Base-by-base conservation (phyloP, 2,797 vertebrate genomes). In the Brachyrhaphis roseni region DNA sequence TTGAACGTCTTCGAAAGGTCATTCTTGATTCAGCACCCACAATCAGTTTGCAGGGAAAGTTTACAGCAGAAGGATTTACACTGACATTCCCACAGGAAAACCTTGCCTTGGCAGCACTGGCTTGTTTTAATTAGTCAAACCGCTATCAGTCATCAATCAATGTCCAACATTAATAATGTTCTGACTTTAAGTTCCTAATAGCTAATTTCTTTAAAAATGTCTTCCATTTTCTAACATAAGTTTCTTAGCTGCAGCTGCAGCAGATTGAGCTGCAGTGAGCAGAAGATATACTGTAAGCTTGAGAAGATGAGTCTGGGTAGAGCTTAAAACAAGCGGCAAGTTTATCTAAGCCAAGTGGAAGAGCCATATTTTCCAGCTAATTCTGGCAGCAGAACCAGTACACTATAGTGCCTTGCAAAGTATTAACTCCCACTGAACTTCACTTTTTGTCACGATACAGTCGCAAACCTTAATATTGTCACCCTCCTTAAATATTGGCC, bases 281-380 rank as follows among this genome's bases (percentile, higher is more conserved):
- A n/a, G 80, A 76, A 88, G 73, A 82, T 70, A 70, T 41, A 43
- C 11, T n/a, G 26, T 28, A 45, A 43, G 64, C 80, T 79, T 62
- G 46, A 79, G 80, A 41, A 80, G 82, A 41, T 89, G 78, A 90
- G 88, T 92, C 76, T 68, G 76, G 84, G 83, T 76, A 81, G 57
- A 84, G 82, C 80, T 80, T 79, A 78, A 84, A 86, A 77, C 80
- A 70, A 80, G 55, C 64, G 72, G 81, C 46, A 53, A 41, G 80
- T 80, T 80, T 83, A 74, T 36, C 64, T 41, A 41, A 49, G 55
- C 64, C n/a, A 78, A 76, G 75, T 74, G 28, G 76, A 45, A 75
- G 47, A 79, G 34, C 55, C 57, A 66, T 5, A 34, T 72, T 36
- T 26, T 66, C 16, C 74, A 55, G 53, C 51, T 57, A 41, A 57